Evolutionary conservation across 2,888 invertebrate species (phyloP).

Genomic region (Dendrolimus houi): DNA sequence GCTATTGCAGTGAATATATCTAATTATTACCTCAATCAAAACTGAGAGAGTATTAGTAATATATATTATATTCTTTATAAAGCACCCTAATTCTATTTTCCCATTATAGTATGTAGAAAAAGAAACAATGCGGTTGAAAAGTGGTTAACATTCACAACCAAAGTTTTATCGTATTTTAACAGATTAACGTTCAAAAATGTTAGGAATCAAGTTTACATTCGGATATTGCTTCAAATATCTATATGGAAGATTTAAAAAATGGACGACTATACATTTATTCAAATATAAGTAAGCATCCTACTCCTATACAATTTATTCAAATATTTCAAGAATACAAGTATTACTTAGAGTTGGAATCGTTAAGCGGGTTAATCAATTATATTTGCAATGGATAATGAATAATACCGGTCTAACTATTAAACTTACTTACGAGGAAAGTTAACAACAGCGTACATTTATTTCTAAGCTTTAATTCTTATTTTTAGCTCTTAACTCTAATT

Average conservation of each 20-base stretch:
- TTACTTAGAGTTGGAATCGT: conserved; percentile 21
- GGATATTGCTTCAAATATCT: conserved; percentile 4
- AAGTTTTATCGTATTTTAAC: not conserved
- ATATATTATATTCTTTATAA: conserved; percentile 2
- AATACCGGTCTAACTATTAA: conserved; percentile 44
- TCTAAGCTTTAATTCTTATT: conserved; percentile 12
- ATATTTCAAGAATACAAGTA: conserved; percentile 11
- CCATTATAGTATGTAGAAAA: not conserved
- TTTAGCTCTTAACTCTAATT: conserved; percentile 79
- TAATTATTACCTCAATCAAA: conserved; percentile 58
- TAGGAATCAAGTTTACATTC: not conserved
- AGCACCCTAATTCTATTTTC: conserved; percentile 1
- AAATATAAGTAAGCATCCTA: conserved; percentile 25
- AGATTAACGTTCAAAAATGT: not conserved
- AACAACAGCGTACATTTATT: conserved; percentile 14
- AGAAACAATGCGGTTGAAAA: not conserved
- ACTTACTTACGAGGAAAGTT: conserved; percentile 23
- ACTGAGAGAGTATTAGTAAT: conserved; percentile 16
- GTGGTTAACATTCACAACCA: conserved; percentile 2
- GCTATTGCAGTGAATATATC: conserved; percentile 35
- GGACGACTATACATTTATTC: conserved; percentile 25
- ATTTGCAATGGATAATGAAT: conserved; percentile 33
- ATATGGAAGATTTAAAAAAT: conserved; percentile 22
- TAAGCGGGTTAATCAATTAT: conserved; percentile 43
- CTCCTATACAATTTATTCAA: conserved; percentile 20